phyloP scores from a whole-genome alignment of 2,888 invertebrate species.

The Rhingia campestris region DNA sequence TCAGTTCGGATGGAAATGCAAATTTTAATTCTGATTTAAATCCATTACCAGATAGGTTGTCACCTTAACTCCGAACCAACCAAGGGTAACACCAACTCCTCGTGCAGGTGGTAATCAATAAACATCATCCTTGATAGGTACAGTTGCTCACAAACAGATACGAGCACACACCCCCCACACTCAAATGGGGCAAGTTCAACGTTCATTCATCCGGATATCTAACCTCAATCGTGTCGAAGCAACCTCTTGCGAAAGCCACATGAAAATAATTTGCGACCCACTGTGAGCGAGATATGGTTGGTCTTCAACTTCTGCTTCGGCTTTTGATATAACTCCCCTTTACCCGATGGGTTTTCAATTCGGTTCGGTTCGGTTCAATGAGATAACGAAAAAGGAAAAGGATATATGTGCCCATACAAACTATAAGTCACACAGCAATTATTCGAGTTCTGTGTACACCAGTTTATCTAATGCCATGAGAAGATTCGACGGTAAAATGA shows the following conservation, averaged over 20 bases:
- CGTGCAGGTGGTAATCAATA: constrained; percentile 59
- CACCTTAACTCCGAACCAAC: constrained; percentile 4
- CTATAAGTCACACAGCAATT: constrained; percentile 65
- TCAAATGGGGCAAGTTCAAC: constrained; percentile 68
- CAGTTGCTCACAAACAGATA: constrained; percentile 38
- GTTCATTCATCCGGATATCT: constrained; percentile 54
- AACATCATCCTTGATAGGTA: constrained; percentile 56
- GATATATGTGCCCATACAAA: constrained; percentile 51
- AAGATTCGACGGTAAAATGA: constrained; percentile 49
- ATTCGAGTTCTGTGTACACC: constrained; percentile 61
- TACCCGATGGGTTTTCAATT: background rate
- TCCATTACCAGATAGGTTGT: constrained; percentile 15
- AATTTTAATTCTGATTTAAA: constrained; percentile 41
- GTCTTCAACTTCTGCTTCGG: constrained; percentile 1
- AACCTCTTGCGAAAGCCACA: constrained; percentile 41
- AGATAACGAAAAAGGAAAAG: constrained; percentile 49
- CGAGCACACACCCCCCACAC: constrained; percentile 5
- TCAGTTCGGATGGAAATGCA: constrained; percentile 44
- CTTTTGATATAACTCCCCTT: constrained; percentile 13
- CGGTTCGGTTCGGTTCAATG: constrained; percentile 40
- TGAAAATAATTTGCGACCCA: constrained; percentile 39
- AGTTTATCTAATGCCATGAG: constrained; percentile 53
- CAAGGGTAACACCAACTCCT: constrained; percentile 29
- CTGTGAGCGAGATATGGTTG: constrained; percentile 32
- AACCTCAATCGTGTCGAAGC: constrained; percentile 49